phyloP scores from a whole-genome alignment of 2,888 invertebrate species.

The Salticus scenicus region DNA sequence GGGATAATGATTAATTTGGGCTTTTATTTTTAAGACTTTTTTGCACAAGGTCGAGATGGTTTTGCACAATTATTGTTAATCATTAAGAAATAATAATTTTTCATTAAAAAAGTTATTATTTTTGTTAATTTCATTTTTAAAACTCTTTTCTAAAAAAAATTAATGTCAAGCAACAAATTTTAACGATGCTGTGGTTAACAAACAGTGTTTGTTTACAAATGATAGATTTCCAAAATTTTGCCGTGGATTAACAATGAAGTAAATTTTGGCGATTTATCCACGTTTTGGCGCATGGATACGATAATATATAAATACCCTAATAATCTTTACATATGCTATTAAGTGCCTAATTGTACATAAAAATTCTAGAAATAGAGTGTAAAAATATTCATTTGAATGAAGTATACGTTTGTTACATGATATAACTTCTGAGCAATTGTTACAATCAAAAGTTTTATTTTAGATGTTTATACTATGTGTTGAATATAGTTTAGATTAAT shows the following conservation, averaged over 20 bases:
- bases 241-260: background rate
- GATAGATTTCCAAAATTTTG: background rate
- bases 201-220: background rate
- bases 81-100: too few species aligned
- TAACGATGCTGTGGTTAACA: background rate
- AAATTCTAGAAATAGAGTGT: background rate
- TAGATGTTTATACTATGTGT: slow-evolving; percentile 43
- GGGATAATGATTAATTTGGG: too few species aligned
- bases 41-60: too few species aligned
- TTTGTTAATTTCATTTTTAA: too few species aligned
- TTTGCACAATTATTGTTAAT: too few species aligned
- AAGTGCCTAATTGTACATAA: background rate
- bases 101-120: too few species aligned
- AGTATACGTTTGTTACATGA: background rate
- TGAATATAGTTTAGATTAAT: slow-evolving; percentile 48
- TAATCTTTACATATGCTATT: background rate
- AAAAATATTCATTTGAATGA: background rate
- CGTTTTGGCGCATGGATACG: background rate
- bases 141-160: background rate
- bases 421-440: background rate
- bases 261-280: background rate
- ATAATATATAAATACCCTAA: background rate
- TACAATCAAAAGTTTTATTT: slow-evolving; percentile 27
- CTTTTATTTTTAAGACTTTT: too few species aligned
- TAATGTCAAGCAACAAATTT: background rate